phyloP scores from a whole-genome alignment of 2,888 invertebrate species.

The Syrista parreyssii region DNA sequence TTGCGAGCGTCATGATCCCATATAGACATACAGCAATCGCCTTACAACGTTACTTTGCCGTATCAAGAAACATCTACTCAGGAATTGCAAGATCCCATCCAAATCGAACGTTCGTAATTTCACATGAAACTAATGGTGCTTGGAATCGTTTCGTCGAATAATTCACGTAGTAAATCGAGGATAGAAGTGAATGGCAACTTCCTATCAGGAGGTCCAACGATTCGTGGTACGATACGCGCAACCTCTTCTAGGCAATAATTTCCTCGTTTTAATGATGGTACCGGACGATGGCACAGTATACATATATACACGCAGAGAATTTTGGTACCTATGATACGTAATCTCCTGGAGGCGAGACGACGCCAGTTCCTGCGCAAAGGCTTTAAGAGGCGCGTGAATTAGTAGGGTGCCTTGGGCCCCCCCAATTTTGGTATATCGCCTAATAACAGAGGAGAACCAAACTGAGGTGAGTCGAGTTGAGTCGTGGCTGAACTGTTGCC shows the following conservation, averaged over 20 bases:
- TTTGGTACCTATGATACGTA: background rate
- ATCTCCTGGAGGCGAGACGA: slow-evolving; percentile 2
- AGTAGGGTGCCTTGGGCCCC: slow-evolving; percentile 53
- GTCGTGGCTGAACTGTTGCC: background rate
- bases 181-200: background rate
- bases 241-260: slow-evolving; percentile 26
- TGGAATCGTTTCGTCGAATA: background rate
- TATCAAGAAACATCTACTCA: background rate
- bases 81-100: background rate
- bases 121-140: background rate
- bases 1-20: background rate
- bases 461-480: slow-evolving; percentile 14
- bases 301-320: background rate
- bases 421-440: slow-evolving; percentile 62
- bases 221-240: background rate
- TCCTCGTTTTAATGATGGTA: slow-evolving; percentile 23
- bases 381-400: slow-evolving; percentile 51
- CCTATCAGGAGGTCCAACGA: background rate
- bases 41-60: background rate
- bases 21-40: background rate
- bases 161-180: background rate
- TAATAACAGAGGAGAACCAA: slow-evolving; percentile 57
- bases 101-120: background rate
- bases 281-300: slow-evolving; percentile 10
- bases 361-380: slow-evolving; percentile 18